Evolutionary conservation across 2,113 vertebrate genomes (phyloP).

Genomic region (Narcine bancroftii): DNA sequence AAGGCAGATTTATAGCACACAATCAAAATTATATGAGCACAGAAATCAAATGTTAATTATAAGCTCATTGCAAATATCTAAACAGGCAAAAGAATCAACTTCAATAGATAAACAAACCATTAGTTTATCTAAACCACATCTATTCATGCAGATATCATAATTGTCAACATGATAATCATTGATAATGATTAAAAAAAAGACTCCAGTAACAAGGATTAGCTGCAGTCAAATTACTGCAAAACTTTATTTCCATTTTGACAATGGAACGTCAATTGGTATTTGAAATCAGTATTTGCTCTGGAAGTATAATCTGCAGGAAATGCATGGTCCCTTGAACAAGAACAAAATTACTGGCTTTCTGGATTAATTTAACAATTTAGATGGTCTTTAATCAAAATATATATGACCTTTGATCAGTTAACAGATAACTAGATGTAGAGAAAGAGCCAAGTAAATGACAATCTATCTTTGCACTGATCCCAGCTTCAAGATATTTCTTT

Average conservation of each 20-base stretch:
- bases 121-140: not conserved
- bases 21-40: not conserved
- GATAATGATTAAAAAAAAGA: not conserved
- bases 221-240: slow-evolving; percentile 12
- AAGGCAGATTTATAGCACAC: not conserved
- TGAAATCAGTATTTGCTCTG: slow-evolving; percentile 24
- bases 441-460: not conserved
- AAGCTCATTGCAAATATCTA: not conserved
- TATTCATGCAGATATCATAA: not conserved
- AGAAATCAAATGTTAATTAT: not conserved
- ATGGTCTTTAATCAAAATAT: not conserved
- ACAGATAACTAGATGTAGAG: not conserved
- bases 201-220: not conserved
- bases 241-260: slow-evolving; percentile 23
- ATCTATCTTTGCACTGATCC: not conserved
- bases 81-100: not conserved
- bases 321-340: not conserved
- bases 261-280: not conserved
- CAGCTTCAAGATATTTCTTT: not conserved
- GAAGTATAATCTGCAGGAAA: not conserved
- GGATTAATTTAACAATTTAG: slow-evolving; percentile 3
- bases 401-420: not conserved
- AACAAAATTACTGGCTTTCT: not conserved
- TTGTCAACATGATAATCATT: slow-evolving; percentile 6
- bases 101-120: not conserved